Evolutionary conservation across 2,797 vertebrate species (phyloP), one percentile per base, ranked within the genome.

Genomic region (Sphaeramia orbicularis): DNA sequence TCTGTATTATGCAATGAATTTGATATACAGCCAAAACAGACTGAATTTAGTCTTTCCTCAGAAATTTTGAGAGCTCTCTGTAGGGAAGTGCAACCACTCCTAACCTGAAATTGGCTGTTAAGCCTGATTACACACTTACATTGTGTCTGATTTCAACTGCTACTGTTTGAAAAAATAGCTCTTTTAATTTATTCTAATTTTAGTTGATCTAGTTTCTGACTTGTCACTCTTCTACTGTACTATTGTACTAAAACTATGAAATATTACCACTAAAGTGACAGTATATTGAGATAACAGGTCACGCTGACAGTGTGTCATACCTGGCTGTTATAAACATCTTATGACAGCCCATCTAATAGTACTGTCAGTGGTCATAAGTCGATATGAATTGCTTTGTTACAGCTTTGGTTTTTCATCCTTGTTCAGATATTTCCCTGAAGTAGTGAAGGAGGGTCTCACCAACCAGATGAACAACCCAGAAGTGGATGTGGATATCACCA

Each of bases 391-490:
- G 1, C 10, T 50, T 14, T 1, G 30, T 18, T 24, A 15, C 4
- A 0, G 47, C 30, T 53, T 38, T 24, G 1, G 0, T 60, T 10
- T 82, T 18, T 53, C 8, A 19, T 45, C 60, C 30, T 27, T 67
- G 14, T 50, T 9, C 77, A 99, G 98, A 87, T 99, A 99, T 75
- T 94, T 99, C 60, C 97, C 97, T 65, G 98, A 99, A 77, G 96
- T 99, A 81, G 97, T 99, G 91, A 98, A 95, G 0, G 96, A 98
- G n/a, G 98, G 98, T 37, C 91, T 99, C 60, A 98, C 96, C 71
- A 99, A 98, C 88, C 98, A 99, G 88, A 93, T 96, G 76, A 97
- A 96, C 92, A 99, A 99, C 80, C 98, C 98, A 0, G 98, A 99
- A 87, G 97, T 99, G 63, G 96, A 97, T 0, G 96, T 99, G 74